phyloP scores from a whole-genome alignment of 53 echinoderm and acorn worm genomes.

The Astropecten irregularis region DNA sequence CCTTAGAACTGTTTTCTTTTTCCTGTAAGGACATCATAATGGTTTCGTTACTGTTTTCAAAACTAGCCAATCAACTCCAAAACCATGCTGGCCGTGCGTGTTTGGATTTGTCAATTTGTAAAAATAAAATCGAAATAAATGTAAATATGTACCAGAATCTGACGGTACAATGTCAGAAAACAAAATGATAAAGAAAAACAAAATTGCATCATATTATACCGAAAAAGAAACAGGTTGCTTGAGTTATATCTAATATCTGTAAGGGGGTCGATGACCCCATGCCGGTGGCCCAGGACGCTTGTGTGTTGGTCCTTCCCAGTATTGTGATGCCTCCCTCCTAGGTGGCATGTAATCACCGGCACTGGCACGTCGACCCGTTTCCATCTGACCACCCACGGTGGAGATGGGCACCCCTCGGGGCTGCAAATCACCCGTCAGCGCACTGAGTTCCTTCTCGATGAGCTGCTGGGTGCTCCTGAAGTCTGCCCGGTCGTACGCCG shows the following conservation, averaged over 20 bases:
- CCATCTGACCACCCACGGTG: slow-evolving; percentile 19
- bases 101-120: too few species aligned
- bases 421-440: slow-evolving; percentile 3
- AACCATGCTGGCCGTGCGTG: too few species aligned
- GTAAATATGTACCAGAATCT: too few species aligned
- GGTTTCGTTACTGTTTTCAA: too few species aligned
- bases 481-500: not conserved
- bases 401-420: slow-evolving; percentile 36
- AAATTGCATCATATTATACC: too few species aligned
- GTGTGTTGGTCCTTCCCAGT: slow-evolving; percentile 14
- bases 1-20: too few species aligned
- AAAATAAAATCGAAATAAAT: too few species aligned
- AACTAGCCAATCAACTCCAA: too few species aligned
- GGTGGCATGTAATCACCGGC: slow-evolving; percentile 9
- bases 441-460: slow-evolving; percentile 50
- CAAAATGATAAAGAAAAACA: too few species aligned
- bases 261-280: slow-evolving; percentile 12
- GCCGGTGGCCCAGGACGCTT: slow-evolving; percentile 14
- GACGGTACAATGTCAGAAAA: too few species aligned
- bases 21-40: too few species aligned
- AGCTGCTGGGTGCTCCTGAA: slow-evolving; percentile 42
- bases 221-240: too few species aligned
- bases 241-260: slow-evolving; percentile 54
- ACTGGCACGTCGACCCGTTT: not conserved
- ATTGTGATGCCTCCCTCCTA: slow-evolving; percentile 16